A percentile compares a stretch with the other conserved stretches of the same genome.
Conservation (phyloP, 2,888 invertebrate genomes). For the Sesamia inferens region DNA sequence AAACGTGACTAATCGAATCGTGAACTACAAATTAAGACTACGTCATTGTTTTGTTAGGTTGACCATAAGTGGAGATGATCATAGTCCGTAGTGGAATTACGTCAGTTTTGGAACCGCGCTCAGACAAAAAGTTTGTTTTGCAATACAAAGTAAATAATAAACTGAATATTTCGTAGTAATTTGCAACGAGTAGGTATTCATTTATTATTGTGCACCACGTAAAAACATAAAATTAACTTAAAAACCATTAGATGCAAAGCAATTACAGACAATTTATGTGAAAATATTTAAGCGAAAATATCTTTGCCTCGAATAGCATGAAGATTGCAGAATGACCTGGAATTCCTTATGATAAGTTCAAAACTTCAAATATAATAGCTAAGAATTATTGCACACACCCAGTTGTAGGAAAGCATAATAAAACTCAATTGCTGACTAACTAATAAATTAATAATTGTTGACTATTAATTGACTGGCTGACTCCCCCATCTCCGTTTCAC, state of each 20-base stretch:
- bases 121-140: conserved; percentile 15
- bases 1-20: conserved; percentile 57
- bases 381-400: conserved; percentile 25
- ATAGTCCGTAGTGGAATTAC: conserved; percentile 25
- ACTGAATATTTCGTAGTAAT: conserved; percentile 4
- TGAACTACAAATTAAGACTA: conserved; percentile 43
- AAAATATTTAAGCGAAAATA: conserved; percentile 22
- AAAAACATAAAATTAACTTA: too few relatives aligned
- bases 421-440: conserved; percentile 5
- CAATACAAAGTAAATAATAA: conserved; percentile 23
- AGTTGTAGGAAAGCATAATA: not conserved
- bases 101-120: conserved; percentile 34
- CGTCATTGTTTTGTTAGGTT: conserved; percentile 49
- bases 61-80: conserved; percentile 45
- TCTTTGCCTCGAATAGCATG: conserved; percentile 14
- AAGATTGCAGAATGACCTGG: conserved; percentile 8
- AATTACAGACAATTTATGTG: conserved; percentile 2
- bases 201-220: too few relatives aligned
- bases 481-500: too few relatives aligned
- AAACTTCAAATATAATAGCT: conserved; percentile 34
- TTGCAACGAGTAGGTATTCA: not conserved
- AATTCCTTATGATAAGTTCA: conserved; percentile 38
- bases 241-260: too few relatives aligned
- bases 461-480: too few relatives aligned
- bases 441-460: too few relatives aligned